Percentiles rank a stretch among this genome's conserved stretches.
phyloP scores from a whole-genome alignment of 1,140 invertebrate genomes.

The Aphelinus certus region DNA sequence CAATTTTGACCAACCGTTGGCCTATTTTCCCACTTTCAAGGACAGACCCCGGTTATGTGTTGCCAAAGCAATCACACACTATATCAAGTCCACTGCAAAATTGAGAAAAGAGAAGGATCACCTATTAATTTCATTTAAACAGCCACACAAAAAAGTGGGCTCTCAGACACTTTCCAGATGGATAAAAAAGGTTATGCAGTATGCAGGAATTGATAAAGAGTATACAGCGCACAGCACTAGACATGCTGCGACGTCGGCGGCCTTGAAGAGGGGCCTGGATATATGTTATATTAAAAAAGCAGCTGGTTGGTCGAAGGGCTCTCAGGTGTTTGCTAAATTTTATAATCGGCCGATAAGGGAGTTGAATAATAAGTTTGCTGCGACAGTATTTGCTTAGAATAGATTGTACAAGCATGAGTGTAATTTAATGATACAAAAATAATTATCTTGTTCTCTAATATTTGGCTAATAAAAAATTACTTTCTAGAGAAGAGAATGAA shows the following conservation, averaged over 20 bases:
- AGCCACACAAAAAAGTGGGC: slow-evolving; percentile 23
- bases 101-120: neutral
- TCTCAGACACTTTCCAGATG: slow-evolving; percentile 25
- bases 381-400: neutral
- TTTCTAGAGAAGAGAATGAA: too few relatives aligned
- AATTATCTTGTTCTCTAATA: too few relatives aligned
- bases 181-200: slow-evolving; percentile 14
- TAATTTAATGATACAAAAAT: too few relatives aligned
- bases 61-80: slow-evolving; percentile 22
- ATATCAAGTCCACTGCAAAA: neutral
- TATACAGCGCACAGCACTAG: slow-evolving; percentile 21
- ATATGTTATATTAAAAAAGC: slow-evolving; percentile 3
- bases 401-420: too few relatives aligned
- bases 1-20: slow-evolving; percentile 23
- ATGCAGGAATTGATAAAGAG: slow-evolving; percentile 3
- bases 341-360: slow-evolving; percentile 20
- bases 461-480: too few relatives aligned
- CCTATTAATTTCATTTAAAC: slow-evolving; percentile 13
- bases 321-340: slow-evolving; percentile 13
- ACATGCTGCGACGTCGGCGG: neutral
- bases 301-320: slow-evolving; percentile 23
- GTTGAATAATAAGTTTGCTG: neutral
- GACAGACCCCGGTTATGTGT: slow-evolving; percentile 32
- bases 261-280: neutral
- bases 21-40: slow-evolving; percentile 27